A percentile compares a stretch with the other conserved stretches of the same genome.
Evolutionary conservation across 2,888 invertebrate species (phyloP).

Genomic region (Proisotoma minuta): DNA sequence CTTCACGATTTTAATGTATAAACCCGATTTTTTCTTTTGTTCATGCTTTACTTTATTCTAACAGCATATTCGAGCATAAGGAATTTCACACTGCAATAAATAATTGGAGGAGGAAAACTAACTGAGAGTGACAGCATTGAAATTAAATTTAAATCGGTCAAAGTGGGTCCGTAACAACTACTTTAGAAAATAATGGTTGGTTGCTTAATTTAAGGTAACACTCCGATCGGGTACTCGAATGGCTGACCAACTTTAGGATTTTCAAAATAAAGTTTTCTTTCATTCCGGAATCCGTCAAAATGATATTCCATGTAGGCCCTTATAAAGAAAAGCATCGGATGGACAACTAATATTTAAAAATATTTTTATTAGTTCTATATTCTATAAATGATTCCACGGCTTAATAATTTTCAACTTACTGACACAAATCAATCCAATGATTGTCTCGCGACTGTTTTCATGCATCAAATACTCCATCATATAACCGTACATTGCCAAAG

Average conservation of each 20-base stretch:
- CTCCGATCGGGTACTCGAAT: not conserved
- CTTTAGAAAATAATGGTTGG: not conserved
- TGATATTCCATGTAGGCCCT: slow-evolving; percentile 23
- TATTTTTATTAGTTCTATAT: not conserved
- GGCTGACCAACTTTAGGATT: not conserved
- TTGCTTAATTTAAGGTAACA: slow-evolving; percentile 15
- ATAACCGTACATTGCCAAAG: slow-evolving; percentile 31
- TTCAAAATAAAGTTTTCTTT: slow-evolving; percentile 22
- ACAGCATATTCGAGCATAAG: too few species aligned
- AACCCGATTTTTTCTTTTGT: too few species aligned
- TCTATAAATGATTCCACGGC: not conserved
- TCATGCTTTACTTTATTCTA: too few species aligned
- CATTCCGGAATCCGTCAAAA: slow-evolving; percentile 23
- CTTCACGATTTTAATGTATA: too few species aligned
- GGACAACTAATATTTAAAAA: slow-evolving; percentile 14
- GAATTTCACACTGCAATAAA: too few species aligned
- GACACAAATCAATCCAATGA: slow-evolving; percentile 18
- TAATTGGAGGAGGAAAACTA: slow-evolving; percentile 1
- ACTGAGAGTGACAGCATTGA: not conserved
- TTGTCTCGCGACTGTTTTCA: slow-evolving; percentile 20
- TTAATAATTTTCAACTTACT: slow-evolving; percentile 8
- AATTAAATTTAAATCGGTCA: not conserved
- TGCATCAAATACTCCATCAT: slow-evolving; percentile 34
- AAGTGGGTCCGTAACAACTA: not conserved
- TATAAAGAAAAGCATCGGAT: slow-evolving; percentile 23